Conservation (phyloP, 1,140 invertebrate genomes). For the Eubasilissa regina region DNA sequence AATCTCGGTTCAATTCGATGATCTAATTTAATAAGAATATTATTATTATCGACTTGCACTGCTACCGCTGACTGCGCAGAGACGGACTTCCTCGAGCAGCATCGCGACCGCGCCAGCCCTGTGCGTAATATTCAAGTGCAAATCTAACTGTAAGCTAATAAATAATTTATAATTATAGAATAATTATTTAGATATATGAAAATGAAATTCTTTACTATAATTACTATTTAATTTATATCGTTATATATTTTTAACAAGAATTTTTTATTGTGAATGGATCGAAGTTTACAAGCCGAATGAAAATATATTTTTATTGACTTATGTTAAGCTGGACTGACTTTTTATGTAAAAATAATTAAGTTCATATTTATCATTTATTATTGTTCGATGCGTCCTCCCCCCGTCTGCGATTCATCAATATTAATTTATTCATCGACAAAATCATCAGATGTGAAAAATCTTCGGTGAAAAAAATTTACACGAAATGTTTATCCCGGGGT, state of each 20-base stretch:
- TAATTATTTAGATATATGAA: neutral
- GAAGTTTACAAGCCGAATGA: constrained; percentile 7
- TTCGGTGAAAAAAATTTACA: no score
- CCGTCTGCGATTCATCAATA: no score
- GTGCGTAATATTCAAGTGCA: constrained; percentile 37
- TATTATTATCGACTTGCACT: no score
- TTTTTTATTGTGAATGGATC: constrained; percentile 27
- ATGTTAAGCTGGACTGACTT: constrained; percentile 1
- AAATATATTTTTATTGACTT: constrained; percentile 15
- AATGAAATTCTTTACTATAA: constrained; percentile 20
- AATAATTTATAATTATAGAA: constrained; percentile 13
- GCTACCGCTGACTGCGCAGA: no score
- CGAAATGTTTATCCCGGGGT: no score
- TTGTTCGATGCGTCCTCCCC: neutral
- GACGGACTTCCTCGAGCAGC: neutral
- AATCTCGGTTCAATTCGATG: no score
- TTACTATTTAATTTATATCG: constrained; percentile 35
- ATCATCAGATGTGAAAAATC: no score
- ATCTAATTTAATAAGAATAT: no score
- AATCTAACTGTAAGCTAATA: constrained; percentile 32
- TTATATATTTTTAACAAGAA: constrained; percentile 39
- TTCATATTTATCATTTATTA: constrained; percentile 11
- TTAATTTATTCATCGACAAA: no score
- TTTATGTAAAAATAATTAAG: constrained; percentile 7
- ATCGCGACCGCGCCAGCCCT: constrained; percentile 1